These are phyloP conservation scores for Acanthosepion pharaonis DNA, from an alignment of 2,888 invertebrate genomes.

Conservation along the genomic window DNA sequence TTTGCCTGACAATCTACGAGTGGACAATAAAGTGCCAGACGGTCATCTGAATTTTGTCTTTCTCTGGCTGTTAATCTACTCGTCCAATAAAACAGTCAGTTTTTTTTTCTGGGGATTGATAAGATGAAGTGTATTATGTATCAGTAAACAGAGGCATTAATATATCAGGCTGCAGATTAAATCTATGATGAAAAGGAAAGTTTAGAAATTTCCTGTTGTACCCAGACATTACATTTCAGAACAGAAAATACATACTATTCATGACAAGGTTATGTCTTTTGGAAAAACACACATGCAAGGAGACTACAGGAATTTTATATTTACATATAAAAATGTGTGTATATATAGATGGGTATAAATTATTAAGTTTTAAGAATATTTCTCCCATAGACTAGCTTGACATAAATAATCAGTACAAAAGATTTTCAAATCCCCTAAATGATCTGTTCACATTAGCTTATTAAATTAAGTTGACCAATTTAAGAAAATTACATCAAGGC, in stretches of 20 bases:
- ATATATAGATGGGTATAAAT: background rate
- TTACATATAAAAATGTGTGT: background rate
- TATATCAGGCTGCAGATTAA: slow-evolving; percentile 33
- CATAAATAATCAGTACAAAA: no score
- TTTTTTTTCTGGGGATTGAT: background rate
- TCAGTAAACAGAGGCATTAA: slow-evolving; percentile 23
- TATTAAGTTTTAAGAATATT: no score
- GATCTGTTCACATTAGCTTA: no score
- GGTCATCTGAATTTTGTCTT: background rate
- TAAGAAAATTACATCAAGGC: no score
- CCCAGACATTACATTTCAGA: background rate
- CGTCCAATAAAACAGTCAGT: background rate
- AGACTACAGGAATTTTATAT: background rate
- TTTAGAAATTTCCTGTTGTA: slow-evolving; percentile 8
- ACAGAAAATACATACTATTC: background rate
- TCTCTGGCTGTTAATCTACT: background rate
- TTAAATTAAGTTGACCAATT: no score
- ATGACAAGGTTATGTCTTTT: background rate
- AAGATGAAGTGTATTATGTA: slow-evolving; percentile 9
- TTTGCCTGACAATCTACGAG: background rate
- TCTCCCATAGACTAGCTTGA: no score
- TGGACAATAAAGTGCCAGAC: background rate
- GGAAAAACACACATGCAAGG: background rate
- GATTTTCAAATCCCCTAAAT: no score
- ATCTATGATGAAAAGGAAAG: slow-evolving; percentile 17